Evolutionary conservation across 2,888 invertebrate species (phyloP), one percentile per base, ranked within the genome.

Genomic region (Agelastica alni): DNA sequence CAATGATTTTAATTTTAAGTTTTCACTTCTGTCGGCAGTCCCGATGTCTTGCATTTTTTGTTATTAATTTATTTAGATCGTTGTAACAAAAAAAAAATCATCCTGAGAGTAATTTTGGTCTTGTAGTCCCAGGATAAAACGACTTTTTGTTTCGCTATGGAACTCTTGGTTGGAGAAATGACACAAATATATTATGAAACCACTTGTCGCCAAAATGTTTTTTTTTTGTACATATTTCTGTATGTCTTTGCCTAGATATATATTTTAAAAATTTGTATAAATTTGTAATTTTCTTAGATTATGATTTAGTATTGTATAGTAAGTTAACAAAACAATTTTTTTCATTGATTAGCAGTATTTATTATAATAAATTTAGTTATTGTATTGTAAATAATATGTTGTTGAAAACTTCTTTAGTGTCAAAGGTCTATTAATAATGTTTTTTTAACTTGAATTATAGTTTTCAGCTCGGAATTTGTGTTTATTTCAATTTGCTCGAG

Each of bases 361-460:
- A 63, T 63, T 63, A 57, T 59, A 56, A 59, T 56, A 46, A 61
- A 56, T 52, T 59, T 60, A 67, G 61, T 65, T 58, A 61, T 60
- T 62, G 60, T 57, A 53, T 56, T 65, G 65, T 65, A 65, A 54
- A 64, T 65, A 65, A 63, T 62, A 63, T 64, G 65, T 65, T 65
- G 59, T 56, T 56, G 58, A 60, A 64, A 62, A 63, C 62, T 63
- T 56, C 58, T 59, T 61, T 61, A 61, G 61, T 64, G 65, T 66
- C 64, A 66, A 66, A 66, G 58, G 32, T 52, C 61, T 64, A 63
- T 64, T 59, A 64, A 62, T 65, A 63, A 62, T 60, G 63, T 62
- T 63, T 66, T 63, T 66, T 66, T 64, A 66, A 64, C 61, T 63
- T 65, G 60, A 64, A 65, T 63, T 66, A 66, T 64, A 66, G 56